phyloP scores from a whole-genome alignment of 1,140 invertebrate species.

The Drosophila baimaii region DNA sequence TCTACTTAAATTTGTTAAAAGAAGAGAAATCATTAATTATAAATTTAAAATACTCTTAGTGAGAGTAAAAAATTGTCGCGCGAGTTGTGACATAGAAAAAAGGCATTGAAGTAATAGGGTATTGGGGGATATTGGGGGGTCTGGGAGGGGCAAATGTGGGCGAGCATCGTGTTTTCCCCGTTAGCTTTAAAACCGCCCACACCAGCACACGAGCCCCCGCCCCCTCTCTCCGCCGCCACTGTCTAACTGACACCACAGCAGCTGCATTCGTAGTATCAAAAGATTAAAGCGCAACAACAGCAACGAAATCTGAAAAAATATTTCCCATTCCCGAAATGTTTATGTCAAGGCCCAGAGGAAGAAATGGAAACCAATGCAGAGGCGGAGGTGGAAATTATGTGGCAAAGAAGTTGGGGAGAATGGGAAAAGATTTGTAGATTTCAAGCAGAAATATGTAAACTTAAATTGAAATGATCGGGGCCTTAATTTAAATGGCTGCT shows the following conservation, averaged over 20 bases:
- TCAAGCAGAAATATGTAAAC: slow-evolving; percentile 18
- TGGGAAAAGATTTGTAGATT: slow-evolving; percentile 33
- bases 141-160: slow-evolving; percentile 50
- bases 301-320: slow-evolving; percentile 56
- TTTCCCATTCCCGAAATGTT: slow-evolving; percentile 67
- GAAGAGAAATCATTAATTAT: too few relatives aligned
- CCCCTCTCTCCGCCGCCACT: not conserved
- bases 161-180: slow-evolving; percentile 41
- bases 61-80: slow-evolving; percentile 37
- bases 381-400: slow-evolving; percentile 32
- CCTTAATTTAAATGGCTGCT: not conserved
- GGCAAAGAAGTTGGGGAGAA: not conserved
- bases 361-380: slow-evolving; percentile 62
- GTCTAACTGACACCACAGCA: slow-evolving; percentile 51
- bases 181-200: slow-evolving; percentile 52
- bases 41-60: not conserved
- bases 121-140: not conserved
- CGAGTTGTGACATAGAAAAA: slow-evolving; percentile 14
- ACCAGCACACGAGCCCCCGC: not conserved
- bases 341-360: slow-evolving; percentile 50
- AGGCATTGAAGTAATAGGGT: slow-evolving; percentile 7
- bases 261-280: slow-evolving; percentile 68
- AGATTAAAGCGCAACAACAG: slow-evolving; percentile 75
- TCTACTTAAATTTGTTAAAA: too few relatives aligned
- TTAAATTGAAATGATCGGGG: slow-evolving; percentile 11